Percentiles rank a stretch among this genome's conserved stretches.
phyloP scores from a whole-genome alignment of 2,888 invertebrate genomes.

The Luffia ferchaultella region DNA sequence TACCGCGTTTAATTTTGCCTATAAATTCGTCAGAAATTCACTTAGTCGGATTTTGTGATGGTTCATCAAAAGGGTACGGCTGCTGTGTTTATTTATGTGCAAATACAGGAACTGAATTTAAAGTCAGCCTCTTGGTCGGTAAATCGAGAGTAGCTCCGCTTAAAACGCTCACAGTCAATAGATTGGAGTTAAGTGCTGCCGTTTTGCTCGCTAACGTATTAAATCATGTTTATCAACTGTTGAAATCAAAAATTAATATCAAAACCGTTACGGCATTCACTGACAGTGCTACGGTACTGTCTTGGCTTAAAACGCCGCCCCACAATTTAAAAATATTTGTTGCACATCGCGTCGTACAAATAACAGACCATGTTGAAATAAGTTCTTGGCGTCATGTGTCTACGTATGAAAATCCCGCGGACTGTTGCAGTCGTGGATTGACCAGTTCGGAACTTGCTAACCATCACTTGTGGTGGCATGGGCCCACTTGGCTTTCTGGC shows the following conservation, averaged over 20 bases:
- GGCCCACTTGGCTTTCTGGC: neutral
- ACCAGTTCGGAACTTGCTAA: neutral
- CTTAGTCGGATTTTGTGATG: constrained; percentile 3
- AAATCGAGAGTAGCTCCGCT: constrained; percentile 3
- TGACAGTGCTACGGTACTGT: constrained; percentile 1
- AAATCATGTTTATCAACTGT: neutral
- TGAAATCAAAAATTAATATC: neutral
- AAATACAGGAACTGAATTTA: neutral
- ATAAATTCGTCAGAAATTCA: neutral
- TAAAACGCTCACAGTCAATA: constrained; percentile 3
- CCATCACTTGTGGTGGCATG: neutral
- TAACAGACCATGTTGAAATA: neutral
- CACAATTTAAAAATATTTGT: neutral
- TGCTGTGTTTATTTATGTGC: constrained; percentile 5
- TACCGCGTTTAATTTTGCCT: neutral
- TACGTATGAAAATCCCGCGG: neutral
- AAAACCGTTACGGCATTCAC: neutral
- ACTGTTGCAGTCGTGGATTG: neutral
- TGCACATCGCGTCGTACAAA: neutral
- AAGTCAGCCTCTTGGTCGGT: neutral
- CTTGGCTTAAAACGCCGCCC: neutral
- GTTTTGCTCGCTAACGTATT: neutral
- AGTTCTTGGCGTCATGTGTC: neutral
- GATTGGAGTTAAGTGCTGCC: constrained; percentile 4
- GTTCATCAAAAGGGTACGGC: constrained; percentile 5